Percentiles rank a stretch among this genome's conserved stretches.
phyloP scores from a whole-genome alignment of 2,113 vertebrate genomes.

The Clarias macrocephalus region DNA sequence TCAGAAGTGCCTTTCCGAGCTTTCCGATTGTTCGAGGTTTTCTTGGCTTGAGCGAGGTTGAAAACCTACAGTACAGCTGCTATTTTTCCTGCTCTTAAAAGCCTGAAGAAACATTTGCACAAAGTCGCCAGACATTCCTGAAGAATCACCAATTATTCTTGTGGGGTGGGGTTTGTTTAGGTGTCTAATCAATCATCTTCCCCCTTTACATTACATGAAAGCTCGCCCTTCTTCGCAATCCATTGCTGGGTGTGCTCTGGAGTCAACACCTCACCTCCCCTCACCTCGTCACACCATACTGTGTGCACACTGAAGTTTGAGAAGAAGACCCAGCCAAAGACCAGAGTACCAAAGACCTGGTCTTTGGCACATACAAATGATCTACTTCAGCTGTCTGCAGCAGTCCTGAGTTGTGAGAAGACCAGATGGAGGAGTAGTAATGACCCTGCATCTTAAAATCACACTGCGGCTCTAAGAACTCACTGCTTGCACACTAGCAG shows the following conservation, averaged over 20 bases:
- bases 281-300: neutral
- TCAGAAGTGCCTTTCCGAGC: neutral
- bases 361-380: constrained; percentile 61
- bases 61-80: neutral
- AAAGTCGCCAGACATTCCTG: constrained; percentile 6
- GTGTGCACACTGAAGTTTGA: neutral
- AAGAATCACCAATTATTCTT: constrained; percentile 18
- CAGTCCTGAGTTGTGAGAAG: neutral
- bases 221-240: constrained; percentile 51
- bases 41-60: neutral
- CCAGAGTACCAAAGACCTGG: constrained; percentile 8
- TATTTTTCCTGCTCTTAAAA: neutral
- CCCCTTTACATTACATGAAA: constrained; percentile 58
- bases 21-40: neutral
- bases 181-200: constrained; percentile 69
- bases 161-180: constrained; percentile 53
- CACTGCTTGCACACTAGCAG: neutral
- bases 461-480: neutral
- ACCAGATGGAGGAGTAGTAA: neutral
- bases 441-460: neutral
- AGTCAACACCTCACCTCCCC: constrained; percentile 49
- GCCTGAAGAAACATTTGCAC: neutral
- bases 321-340: constrained; percentile 47
- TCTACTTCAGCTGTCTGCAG: constrained; percentile 38
- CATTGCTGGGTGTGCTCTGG: constrained; percentile 62